Evolutionary conservation across 1,140 invertebrate species (phyloP).

Genomic region (Aricia agestis): DNA sequence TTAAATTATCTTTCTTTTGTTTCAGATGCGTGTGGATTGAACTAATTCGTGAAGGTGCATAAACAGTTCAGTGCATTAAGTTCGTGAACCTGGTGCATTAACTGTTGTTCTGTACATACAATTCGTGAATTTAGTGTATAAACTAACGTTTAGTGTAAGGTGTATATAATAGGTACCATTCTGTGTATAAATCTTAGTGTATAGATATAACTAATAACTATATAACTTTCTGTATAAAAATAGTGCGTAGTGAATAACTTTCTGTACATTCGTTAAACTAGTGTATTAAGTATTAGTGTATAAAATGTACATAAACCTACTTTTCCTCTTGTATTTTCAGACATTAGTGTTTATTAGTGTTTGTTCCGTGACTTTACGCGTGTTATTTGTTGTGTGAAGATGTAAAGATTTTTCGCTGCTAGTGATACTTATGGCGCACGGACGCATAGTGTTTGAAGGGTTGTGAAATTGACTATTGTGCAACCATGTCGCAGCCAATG

Average conservation of each 20-base stretch:
- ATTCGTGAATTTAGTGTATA: background rate
- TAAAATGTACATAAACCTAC: background rate
- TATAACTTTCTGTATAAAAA: background rate
- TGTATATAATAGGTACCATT: no score
- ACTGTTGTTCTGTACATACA: no score
- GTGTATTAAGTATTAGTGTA: background rate
- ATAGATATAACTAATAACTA: no score
- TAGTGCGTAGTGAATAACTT: no score
- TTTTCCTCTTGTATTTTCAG: slow-evolving; percentile 6
- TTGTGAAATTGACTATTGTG: slow-evolving; percentile 20
- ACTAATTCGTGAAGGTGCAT: background rate
- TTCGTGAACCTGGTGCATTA: no score
- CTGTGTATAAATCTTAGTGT: no score
- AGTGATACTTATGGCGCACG: slow-evolving; percentile 26
- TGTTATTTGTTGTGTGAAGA: background rate
- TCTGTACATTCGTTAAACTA: background rate
- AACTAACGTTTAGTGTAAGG: no score
- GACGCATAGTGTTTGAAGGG: slow-evolving; percentile 38
- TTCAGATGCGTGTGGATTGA: slow-evolving; percentile 24
- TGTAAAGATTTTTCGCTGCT: slow-evolving; percentile 6
- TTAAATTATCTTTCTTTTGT: slow-evolving; percentile 17
- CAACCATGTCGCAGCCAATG: slow-evolving; percentile 55
- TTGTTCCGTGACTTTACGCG: background rate
- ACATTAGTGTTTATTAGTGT: background rate
- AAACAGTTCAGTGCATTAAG: background rate